Evolutionary conservation across 2,888 invertebrate genomes (phyloP), one percentile per base, ranked within the genome.

Genomic region (Atrina japonica): DNA sequence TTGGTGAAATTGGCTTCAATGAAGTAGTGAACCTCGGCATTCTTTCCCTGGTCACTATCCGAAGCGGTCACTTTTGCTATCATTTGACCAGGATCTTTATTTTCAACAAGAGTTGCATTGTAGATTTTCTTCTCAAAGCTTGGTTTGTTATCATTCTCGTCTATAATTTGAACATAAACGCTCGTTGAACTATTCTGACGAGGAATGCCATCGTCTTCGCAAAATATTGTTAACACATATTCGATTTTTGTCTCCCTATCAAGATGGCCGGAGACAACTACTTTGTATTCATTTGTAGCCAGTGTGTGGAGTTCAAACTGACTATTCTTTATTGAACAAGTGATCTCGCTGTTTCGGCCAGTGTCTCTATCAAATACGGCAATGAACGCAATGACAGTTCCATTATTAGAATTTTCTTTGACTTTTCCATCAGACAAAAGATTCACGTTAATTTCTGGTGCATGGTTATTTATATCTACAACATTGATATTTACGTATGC

Each of bases 391-490:
- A 85, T 83, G 49, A 82, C 83, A 30, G 83, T 74, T 11, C 83
- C 86, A 9, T 80, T 75, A 60, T 74, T 76, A 1, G 83, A 84
- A 63, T 78, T 78, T 59, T 86, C 86, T 2, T 80, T 73, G 1
- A 82, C 71, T 59, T 75, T 67, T 11, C 84, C 86, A 23, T 66
- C 52, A 9, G 83, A 83, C 43, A 86, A 71, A 25, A 83, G 71
- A 66, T 82, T 83, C 7, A 84, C 71, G 29, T 79, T 83, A 16
- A 86, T 82, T 40, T 96, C 93, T 0, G 98, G 97, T 9, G 97
- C 97, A 90, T 97, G 97, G 90, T 98, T 98, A 91, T 97, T 97
- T 90, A 97, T 97, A 74, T 91, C 91, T 86, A 96, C 96, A 11
- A 98, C 94, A 1, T 81, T 80, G 3, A 87, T 79, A 66, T 78